A percentile compares a stretch with the other conserved stretches of the same genome.
Conservation (phyloP, 37 sponge, comb jelly and placozoan genomes). For the Spongia lamella region DNA sequence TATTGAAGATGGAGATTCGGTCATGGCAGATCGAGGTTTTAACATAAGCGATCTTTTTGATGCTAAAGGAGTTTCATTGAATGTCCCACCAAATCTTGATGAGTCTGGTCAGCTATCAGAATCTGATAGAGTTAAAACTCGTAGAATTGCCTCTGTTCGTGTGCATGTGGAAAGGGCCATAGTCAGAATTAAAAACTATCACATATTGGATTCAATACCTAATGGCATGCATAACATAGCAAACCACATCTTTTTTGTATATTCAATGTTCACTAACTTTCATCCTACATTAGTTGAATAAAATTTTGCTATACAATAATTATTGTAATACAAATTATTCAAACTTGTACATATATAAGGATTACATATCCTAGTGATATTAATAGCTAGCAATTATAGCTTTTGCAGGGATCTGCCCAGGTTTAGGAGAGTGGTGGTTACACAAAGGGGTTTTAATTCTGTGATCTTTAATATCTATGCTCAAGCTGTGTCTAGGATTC, state of each 20-base stretch:
- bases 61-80: slow-evolving; percentile 8
- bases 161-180: slow-evolving; percentile 42
- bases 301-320: background rate
- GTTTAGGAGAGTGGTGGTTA: too few relatives aligned
- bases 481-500: too few relatives aligned
- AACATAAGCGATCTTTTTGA: slow-evolving; percentile 16
- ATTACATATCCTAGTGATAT: too few relatives aligned
- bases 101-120: background rate
- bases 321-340: too few relatives aligned
- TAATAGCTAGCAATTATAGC: too few relatives aligned
- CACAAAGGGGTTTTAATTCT: too few relatives aligned
- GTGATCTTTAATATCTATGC: too few relatives aligned
- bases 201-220: slow-evolving; percentile 11
- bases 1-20: slow-evolving; percentile 48
- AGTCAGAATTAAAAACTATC: slow-evolving; percentile 23
- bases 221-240: slow-evolving; percentile 7
- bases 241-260: slow-evolving; percentile 27
- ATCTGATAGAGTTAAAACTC: slow-evolving; percentile 9
- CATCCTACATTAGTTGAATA: background rate
- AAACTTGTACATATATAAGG: too few relatives aligned
- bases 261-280: slow-evolving; percentile 20
- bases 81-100: slow-evolving; percentile 27
- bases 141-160: slow-evolving; percentile 18
- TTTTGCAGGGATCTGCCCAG: too few relatives aligned
- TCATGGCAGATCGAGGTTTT: slow-evolving; percentile 67